Percentiles rank a stretch among this genome's conserved stretches.
phyloP scores from a whole-genome alignment of 2,797 vertebrate genomes.

The Cirrhinus mrigala region DNA sequence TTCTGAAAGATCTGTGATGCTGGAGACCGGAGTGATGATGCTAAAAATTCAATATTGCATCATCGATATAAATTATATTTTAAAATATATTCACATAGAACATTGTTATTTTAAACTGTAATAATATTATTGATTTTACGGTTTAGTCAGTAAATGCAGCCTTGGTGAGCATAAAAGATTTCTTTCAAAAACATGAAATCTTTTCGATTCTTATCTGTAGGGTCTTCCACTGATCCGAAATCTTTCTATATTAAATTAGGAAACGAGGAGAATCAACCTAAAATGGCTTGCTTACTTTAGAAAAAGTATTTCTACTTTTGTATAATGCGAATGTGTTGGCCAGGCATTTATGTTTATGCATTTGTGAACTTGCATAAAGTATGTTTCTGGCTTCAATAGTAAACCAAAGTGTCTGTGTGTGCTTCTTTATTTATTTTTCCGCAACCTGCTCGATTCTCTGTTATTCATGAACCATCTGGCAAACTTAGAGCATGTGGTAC shows the following conservation, averaged over 20 bases:
- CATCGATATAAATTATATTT: no score
- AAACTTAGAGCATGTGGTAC: constrained; percentile 72
- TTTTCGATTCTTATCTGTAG: no score
- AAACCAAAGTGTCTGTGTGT: constrained; percentile 11
- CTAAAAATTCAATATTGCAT: not conserved
- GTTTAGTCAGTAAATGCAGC: not conserved
- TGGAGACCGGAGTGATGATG: not conserved
- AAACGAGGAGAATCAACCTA: not conserved
- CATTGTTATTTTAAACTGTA: not conserved
- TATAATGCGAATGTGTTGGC: not conserved
- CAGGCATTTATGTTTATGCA: constrained; percentile 22
- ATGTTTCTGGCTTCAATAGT: constrained; percentile 23
- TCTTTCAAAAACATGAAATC: not conserved
- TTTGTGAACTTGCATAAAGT: constrained; percentile 23
- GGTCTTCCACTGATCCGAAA: not conserved
- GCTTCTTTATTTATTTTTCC: constrained; percentile 62
- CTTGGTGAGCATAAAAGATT: not conserved
- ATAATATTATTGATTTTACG: not conserved
- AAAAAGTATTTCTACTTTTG: not conserved
- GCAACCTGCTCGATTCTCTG: constrained; percentile 71
- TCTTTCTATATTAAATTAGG: not conserved
- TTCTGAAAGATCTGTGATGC: not conserved
- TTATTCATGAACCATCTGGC: constrained; percentile 85
- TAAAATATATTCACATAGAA: no score
- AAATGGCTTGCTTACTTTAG: not conserved